phyloP scores from a whole-genome alignment of 2,888 invertebrate genomes.

The Drosophila borealis region DNA sequence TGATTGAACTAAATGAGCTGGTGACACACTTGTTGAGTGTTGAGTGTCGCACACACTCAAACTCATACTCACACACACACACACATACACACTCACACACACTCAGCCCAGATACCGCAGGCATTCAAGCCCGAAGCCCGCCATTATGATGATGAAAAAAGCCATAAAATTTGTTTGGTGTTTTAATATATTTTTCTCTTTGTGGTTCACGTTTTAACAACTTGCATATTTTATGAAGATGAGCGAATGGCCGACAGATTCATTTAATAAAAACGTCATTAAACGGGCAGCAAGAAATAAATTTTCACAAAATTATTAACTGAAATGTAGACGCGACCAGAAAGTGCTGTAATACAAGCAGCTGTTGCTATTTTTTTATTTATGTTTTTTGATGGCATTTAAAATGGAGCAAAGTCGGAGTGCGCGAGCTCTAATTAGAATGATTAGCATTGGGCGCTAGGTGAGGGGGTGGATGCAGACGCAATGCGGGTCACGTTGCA shows the following conservation, averaged over 20 bases:
- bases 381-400: slow-evolving; percentile 61
- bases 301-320: slow-evolving; percentile 60
- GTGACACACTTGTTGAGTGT: slow-evolving; percentile 80
- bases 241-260: slow-evolving; percentile 53
- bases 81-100: slow-evolving; percentile 1
- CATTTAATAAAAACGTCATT: slow-evolving; percentile 74
- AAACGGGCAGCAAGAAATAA: slow-evolving; percentile 57
- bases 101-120: neutral
- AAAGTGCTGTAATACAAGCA: slow-evolving; percentile 33
- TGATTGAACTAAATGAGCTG: slow-evolving; percentile 82
- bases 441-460: slow-evolving; percentile 28
- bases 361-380: slow-evolving; percentile 47
- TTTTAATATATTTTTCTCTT: slow-evolving; percentile 31
- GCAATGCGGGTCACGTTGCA: slow-evolving; percentile 17
- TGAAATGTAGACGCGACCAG: slow-evolving; percentile 6
- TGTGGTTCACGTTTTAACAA: slow-evolving; percentile 57
- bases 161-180: slow-evolving; percentile 63
- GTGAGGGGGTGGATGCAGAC: neutral
- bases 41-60: slow-evolving; percentile 32
- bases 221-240: slow-evolving; percentile 65
- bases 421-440: slow-evolving; percentile 24
- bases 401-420: slow-evolving; percentile 41
- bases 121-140: slow-evolving; percentile 1
- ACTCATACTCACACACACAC: slow-evolving; percentile 11
- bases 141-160: slow-evolving; percentile 66